Conservation (phyloP, 2,888 invertebrate species). For the Rhagophthalmus giganteus region DNA sequence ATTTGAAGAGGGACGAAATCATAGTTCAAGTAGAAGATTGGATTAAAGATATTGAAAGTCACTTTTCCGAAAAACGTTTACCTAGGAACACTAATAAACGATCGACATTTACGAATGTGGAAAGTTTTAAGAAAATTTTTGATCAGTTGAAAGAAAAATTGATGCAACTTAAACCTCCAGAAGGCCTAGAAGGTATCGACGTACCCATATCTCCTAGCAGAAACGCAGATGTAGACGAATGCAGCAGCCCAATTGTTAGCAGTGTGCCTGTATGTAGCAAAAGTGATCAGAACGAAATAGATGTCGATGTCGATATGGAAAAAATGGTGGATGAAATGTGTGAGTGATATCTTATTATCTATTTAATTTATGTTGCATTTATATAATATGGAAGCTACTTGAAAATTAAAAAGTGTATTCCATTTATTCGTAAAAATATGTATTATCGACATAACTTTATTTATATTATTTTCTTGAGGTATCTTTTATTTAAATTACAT, state of each 20-base stretch:
- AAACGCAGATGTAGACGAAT: constrained; percentile 23
- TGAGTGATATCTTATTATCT: constrained; percentile 53
- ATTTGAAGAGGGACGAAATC: constrained; percentile 90
- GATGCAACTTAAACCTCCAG: constrained; percentile 77
- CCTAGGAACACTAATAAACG: constrained; percentile 60
- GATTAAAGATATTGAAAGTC: constrained; percentile 83
- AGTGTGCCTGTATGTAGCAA: constrained; percentile 35
- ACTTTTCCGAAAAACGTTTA: constrained; percentile 65
- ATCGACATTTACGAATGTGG: constrained; percentile 49
- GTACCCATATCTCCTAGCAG: constrained; percentile 47
- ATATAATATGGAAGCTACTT: constrained; percentile 9
- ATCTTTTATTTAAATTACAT: constrained; percentile 15
- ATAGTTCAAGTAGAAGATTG: constrained; percentile 86
- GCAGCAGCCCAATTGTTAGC: constrained; percentile 36
- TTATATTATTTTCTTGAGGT: constrained; percentile 9
- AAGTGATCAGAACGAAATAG: constrained; percentile 54
- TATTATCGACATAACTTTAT: constrained; percentile 15
- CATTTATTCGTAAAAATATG: constrained; percentile 18
- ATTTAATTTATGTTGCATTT: constrained; percentile 25
- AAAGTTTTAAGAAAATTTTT: constrained; percentile 52
- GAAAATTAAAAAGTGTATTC: constrained; percentile 20
- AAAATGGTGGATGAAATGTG: constrained; percentile 74
- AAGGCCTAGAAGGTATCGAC: constrained; percentile 69
- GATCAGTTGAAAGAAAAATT: constrained; percentile 82
- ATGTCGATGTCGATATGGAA: constrained; percentile 75